Evolutionary conservation across 2,113 vertebrate genomes (phyloP).

Genomic region (Pseudorasbora parva): DNA sequence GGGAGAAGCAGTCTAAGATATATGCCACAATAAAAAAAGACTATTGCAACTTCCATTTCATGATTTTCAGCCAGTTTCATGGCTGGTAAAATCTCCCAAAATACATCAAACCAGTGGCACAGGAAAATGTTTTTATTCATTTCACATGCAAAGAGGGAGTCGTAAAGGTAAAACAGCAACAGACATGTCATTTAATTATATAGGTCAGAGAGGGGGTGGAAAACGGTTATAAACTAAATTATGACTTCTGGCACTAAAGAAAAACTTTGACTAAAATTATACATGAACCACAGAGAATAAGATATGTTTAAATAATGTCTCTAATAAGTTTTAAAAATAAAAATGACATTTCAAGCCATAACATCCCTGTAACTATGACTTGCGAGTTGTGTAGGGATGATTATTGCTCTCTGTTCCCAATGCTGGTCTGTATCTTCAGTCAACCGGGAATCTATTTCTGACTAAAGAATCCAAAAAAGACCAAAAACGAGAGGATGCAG

Average conservation of each 20-base stretch:
- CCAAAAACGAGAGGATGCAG: constrained; percentile 39
- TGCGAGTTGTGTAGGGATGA: constrained; percentile 32
- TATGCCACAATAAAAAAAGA: too few relatives aligned
- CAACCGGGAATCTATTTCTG: constrained; percentile 51
- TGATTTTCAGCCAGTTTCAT: too few relatives aligned
- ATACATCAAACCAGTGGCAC: background rate
- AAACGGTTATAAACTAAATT: background rate
- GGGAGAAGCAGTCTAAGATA: too few relatives aligned
- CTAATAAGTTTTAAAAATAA: constrained; percentile 30
- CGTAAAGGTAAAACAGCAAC: background rate
- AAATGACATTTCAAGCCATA: constrained; percentile 2
- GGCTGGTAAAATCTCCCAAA: background rate
- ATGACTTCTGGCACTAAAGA: background rate
- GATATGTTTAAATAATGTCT: constrained; percentile 7
- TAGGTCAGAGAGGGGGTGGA: background rate
- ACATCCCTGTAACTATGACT: constrained; percentile 10
- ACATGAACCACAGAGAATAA: background rate
- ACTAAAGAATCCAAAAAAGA: constrained; percentile 53
- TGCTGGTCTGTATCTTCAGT: constrained; percentile 48
- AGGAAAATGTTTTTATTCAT: background rate
- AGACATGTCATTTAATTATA: background rate
- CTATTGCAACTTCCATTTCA: too few relatives aligned
- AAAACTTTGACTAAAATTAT: background rate
- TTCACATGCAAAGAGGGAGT: background rate
- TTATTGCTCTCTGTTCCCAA: constrained; percentile 22